Evolutionary conservation across 2,888 invertebrate genomes (phyloP).

Genomic region (Cyaniris semiargus): DNA sequence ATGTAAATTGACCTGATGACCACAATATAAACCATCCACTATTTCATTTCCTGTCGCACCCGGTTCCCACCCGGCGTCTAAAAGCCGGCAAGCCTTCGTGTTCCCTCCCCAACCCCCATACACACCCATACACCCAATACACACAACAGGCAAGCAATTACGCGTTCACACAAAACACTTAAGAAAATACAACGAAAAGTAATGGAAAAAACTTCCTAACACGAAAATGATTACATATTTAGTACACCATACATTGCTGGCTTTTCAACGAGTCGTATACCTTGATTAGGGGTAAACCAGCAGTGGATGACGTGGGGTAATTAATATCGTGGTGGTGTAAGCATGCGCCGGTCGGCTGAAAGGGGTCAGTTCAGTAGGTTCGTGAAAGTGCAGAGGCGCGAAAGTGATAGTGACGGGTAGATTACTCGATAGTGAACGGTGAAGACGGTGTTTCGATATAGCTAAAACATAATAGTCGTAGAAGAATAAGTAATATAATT

Average conservation of each 20-base stretch:
- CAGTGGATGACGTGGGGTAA: background rate
- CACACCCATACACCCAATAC: background rate
- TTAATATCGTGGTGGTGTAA: background rate
- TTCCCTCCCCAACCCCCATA: background rate
- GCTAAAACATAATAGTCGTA: no score
- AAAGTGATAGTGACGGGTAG: constrained; percentile 19
- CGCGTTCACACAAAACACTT: background rate
- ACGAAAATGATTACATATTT: background rate
- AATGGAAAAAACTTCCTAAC: background rate
- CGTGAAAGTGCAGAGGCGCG: constrained; percentile 5
- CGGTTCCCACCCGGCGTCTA: constrained; percentile 1
- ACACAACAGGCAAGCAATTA: constrained; percentile 14
- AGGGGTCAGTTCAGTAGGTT: constrained; percentile 28
- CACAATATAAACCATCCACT: background rate
- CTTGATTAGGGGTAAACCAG: background rate
- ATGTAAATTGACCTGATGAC: background rate
- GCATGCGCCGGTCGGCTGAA: constrained; percentile 19
- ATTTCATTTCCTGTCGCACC: constrained; percentile 13
- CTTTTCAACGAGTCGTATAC: background rate
- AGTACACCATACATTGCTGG: background rate
- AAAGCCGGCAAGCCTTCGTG: constrained; percentile 3
- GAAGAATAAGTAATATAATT: no score
- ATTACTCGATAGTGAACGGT: background rate
- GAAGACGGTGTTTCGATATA: background rate
- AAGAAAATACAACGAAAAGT: constrained; percentile 26